These are phyloP conservation scores for Acholoe squamosa DNA, from an alignment of 2,888 invertebrate species.

Conservation along the genomic window DNA sequence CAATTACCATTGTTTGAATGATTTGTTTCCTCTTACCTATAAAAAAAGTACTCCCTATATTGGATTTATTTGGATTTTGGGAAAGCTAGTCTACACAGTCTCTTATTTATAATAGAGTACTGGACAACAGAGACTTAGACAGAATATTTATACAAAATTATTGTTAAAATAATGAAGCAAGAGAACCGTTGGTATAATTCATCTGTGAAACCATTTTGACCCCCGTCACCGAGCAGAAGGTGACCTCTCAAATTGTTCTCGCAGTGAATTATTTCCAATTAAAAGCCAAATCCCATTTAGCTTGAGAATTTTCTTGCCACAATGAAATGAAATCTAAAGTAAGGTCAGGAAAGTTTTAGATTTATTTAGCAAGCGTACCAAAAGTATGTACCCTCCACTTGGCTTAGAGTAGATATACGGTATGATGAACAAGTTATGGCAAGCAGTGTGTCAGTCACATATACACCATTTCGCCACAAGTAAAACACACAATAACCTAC, in stretches of 20 bases:
- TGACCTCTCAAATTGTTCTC: background rate
- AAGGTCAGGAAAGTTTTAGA: too few species aligned
- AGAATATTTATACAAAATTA: too few species aligned
- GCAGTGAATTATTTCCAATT: conserved; percentile 4
- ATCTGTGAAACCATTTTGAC: background rate
- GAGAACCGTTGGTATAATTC: background rate
- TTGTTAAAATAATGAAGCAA: too few species aligned
- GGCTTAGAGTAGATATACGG: background rate
- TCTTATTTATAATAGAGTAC: too few species aligned
- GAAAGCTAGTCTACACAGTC: too few species aligned
- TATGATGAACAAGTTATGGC: background rate
- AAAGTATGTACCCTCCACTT: background rate
- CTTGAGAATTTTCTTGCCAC: conserved; percentile 14
- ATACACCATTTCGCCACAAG: too few species aligned
- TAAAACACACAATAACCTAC: background rate
- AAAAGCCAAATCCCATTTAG: background rate
- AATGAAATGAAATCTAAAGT: background rate
- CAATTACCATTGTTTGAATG: too few species aligned
- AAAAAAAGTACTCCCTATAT: too few species aligned
- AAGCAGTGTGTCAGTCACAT: conserved; percentile 24
- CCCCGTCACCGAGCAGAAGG: background rate
- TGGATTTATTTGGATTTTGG: too few species aligned
- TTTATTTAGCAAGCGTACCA: too few species aligned
- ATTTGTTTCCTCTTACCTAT: too few species aligned
- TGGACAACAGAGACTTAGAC: too few species aligned